Evolutionary conservation across 1,140 invertebrate species (phyloP), one percentile per base, ranked within the genome.

Genomic region (Eupeodes corollae): DNA sequence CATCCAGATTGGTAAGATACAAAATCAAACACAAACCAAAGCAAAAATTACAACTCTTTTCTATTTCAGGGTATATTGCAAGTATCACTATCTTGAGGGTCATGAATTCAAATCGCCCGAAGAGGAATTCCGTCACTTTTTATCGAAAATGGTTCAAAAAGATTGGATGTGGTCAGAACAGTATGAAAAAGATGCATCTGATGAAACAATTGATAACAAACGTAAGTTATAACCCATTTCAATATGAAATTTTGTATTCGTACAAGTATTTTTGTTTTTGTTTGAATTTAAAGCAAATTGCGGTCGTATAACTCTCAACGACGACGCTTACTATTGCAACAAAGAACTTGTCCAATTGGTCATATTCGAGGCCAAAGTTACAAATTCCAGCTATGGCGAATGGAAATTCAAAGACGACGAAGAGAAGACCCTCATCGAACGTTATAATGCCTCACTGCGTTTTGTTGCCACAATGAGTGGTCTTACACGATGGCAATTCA

Each of bases 391-490:
- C 49, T 91, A 86, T 50, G 71, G 75, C 33, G 66, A 68, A 15
- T 80, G 78, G 73, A 67, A 73, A 2, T 79, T 78, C 37, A 69
- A 72, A 10, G 73, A 72, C 12, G 61, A 73, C 0, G 65, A 71
- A 38, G 70, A 76, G 40, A 66, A 58, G n/a, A 69, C 73, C 11
- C 56, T 85, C 2, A 76, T 81, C 2, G 57, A 71, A 37, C 59
- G 67, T n/a, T 88, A 84, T 52, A 79, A 82, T 40, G 79, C 79
- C 3, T 81, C 77, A 41, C 61, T 87, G 9, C 74, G 86, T 32
- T 94, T 91, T 66, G 81, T 91, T 15, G 85, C 88, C 0, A 93
- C 89, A 0, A 85, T 90, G 59, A 91, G 88, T 61, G 91, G 91
- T 0, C 63, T 94, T 0, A 90, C 88, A 0, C 75, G 88, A 33